Percentiles rank a stretch among this genome's conserved stretches.
Evolutionary conservation across 2,888 invertebrate genomes (phyloP).

Genomic region (Hemistola chrysoprasaria): DNA sequence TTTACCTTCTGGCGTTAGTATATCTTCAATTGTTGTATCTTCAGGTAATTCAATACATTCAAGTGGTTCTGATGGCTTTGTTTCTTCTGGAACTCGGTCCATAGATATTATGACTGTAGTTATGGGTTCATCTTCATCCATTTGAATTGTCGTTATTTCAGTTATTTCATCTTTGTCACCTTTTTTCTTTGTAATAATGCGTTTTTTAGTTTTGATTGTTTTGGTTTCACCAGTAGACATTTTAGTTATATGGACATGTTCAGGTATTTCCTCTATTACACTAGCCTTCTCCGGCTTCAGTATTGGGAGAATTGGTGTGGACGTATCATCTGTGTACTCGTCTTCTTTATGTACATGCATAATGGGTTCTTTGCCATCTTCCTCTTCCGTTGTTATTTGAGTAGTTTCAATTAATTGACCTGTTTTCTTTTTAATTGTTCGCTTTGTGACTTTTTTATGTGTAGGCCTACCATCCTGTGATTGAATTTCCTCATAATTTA

Average conservation of each 20-base stretch:
- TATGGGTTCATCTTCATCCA: constrained; percentile 26
- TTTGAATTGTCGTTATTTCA: constrained; percentile 34
- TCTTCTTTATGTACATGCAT: constrained; percentile 36
- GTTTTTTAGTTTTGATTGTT: constrained; percentile 39
- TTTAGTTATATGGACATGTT: constrained; percentile 40
- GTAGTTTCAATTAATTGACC: constrained; percentile 41
- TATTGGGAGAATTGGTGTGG: constrained; percentile 25
- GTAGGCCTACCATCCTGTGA: constrained; percentile 41
- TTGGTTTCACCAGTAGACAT: constrained; percentile 34
- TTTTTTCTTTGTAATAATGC: constrained; percentile 40
- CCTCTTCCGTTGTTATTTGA: constrained; percentile 31
- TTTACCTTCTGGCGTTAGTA: constrained; percentile 37
- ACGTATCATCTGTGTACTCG: constrained; percentile 35
- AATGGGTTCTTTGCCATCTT: constrained; percentile 31
- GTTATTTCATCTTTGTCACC: constrained; percentile 34
- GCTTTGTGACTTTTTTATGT: constrained; percentile 51
- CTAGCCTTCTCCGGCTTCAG: constrained; percentile 7
- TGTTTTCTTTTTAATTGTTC: constrained; percentile 60
- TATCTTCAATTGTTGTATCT: constrained; percentile 30
- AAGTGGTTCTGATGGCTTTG: too few species aligned
- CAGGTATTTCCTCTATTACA: constrained; percentile 11
- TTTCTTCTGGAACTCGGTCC: constrained; percentile 52
- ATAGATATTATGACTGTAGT: constrained; percentile 22
- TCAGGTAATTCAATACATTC: constrained; percentile 32
- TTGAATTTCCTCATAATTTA: constrained; percentile 37